phyloP scores from a whole-genome alignment of 2,797 vertebrate species.

The Intellagama lesueurii region DNA sequence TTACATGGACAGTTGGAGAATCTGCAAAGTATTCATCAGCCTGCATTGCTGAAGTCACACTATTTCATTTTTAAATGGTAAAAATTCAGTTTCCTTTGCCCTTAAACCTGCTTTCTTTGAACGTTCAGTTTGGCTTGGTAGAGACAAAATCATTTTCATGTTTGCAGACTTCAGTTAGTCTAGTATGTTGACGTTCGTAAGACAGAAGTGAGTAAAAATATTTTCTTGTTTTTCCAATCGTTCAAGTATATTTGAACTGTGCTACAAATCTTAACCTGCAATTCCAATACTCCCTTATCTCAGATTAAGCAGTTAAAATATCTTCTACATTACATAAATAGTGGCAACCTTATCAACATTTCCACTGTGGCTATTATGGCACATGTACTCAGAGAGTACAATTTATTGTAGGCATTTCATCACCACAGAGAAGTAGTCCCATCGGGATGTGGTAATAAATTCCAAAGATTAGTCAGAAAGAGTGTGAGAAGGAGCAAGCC shows the following conservation, averaged over 20 bases:
- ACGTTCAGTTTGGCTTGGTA: background rate
- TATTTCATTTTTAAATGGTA: background rate
- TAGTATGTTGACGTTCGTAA: background rate
- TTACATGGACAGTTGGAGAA: background rate
- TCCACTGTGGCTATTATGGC: background rate
- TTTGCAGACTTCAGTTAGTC: background rate
- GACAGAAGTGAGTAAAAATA: background rate
- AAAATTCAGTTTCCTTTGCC: background rate
- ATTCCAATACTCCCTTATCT: background rate
- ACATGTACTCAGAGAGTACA: background rate
- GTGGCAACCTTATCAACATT: rapidly evolving
- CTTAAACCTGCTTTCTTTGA: background rate
- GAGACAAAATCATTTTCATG: background rate
- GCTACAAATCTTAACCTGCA: background rate
- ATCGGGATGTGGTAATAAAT: conserved; percentile 1
- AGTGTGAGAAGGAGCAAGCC: background rate
- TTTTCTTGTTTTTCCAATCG: background rate
- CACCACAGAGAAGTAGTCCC: background rate
- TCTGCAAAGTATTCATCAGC: background rate
- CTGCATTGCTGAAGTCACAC: background rate
- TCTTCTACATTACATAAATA: rapidly evolving
- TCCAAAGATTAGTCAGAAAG: conserved; percentile 6
- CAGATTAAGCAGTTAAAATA: background rate
- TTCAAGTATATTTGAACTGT: background rate
- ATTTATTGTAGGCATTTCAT: conserved; percentile 29